Evolutionary conservation across 2,113 vertebrate genomes (phyloP).

Genomic region (Prochilodus magdalenae): DNA sequence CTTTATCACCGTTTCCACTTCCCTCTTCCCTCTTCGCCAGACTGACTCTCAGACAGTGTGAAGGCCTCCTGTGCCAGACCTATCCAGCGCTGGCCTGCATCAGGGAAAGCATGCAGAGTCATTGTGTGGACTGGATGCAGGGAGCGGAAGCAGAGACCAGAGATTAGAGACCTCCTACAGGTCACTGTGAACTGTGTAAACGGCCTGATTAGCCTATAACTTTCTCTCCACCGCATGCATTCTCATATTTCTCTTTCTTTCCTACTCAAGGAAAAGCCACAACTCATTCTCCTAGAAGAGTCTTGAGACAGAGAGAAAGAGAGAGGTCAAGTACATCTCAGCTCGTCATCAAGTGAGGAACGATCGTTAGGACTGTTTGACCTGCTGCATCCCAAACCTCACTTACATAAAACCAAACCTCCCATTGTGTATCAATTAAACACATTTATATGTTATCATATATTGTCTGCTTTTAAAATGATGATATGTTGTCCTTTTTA

Average conservation of each 20-base stretch:
- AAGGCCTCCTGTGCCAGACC: slow-evolving; percentile 12
- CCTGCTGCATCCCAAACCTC: too few relatives aligned
- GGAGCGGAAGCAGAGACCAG: slow-evolving; percentile 58
- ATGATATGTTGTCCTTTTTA: too few relatives aligned
- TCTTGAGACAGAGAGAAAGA: neutral
- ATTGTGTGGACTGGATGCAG: slow-evolving; percentile 33
- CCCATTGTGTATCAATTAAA: too few relatives aligned
- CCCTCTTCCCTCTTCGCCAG: neutral
- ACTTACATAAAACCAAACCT: too few relatives aligned
- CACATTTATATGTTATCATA: too few relatives aligned
- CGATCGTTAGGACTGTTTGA: too few relatives aligned
- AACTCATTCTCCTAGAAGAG: neutral
- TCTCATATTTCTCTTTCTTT: neutral
- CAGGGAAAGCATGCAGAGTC: slow-evolving; percentile 40
- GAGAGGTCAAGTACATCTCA: neutral
- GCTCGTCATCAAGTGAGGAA: too few relatives aligned
- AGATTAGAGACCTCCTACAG: slow-evolving; percentile 70
- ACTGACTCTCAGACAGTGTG: neutral
- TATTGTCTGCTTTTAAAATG: too few relatives aligned
- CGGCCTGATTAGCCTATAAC: slow-evolving; percentile 69
- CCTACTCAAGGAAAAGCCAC: neutral
- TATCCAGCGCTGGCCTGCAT: slow-evolving; percentile 30
- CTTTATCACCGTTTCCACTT: neutral
- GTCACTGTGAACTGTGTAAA: slow-evolving; percentile 67
- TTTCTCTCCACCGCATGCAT: neutral